Evolutionary conservation across 2,888 invertebrate genomes (phyloP).

Genomic region (Aleiodes leptofemur): DNA sequence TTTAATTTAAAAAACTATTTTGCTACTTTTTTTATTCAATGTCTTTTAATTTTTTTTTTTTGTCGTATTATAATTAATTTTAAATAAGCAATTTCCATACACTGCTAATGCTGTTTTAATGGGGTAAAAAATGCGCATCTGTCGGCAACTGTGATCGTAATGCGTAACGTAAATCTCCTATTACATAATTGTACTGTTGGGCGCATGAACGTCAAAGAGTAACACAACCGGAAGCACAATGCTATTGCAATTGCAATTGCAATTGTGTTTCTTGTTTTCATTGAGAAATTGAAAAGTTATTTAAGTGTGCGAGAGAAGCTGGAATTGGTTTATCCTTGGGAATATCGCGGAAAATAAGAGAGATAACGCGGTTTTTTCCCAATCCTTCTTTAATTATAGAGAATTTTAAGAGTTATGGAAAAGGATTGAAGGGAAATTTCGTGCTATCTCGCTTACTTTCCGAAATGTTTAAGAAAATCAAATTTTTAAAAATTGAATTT

Average conservation of each 20-base stretch:
- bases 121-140: conserved; percentile 42
- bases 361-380: no score
- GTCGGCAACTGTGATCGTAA: conserved; percentile 61
- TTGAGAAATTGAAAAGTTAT: conserved; percentile 18
- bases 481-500: no score
- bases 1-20: background rate
- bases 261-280: conserved; percentile 36
- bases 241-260: conserved; percentile 27
- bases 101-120: no score
- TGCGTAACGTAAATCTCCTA: conserved; percentile 58
- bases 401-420: no score
- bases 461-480: no score
- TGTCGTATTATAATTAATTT: no score
- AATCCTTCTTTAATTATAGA: no score
- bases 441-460: no score
- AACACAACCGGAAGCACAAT: conserved; percentile 56
- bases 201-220: conserved; percentile 49
- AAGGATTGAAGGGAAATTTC: no score
- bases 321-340: no score
- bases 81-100: no score
- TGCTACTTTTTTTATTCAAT: background rate
- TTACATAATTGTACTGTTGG: conserved; percentile 60
- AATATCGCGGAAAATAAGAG: no score
- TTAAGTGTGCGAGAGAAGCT: background rate
- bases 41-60: background rate